Evolutionary conservation across 2,888 invertebrate genomes (phyloP).

Genomic region (Napeogenes sylphis): DNA sequence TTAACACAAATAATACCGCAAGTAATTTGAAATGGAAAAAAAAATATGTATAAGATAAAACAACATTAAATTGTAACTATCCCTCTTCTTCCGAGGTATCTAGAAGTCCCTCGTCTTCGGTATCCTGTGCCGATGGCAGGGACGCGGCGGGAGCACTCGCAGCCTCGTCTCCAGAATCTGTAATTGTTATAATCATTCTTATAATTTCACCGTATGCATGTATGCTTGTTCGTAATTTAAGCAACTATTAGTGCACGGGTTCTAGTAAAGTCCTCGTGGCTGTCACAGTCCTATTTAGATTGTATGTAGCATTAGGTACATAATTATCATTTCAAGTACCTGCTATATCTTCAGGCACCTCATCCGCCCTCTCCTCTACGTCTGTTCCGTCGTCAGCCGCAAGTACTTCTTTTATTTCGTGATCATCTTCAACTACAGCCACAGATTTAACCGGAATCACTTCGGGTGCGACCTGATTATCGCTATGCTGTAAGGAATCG

Average conservation of each 20-base stretch:
- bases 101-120: constrained; percentile 24
- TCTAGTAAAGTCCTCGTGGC: too few relatives aligned
- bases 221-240: too few relatives aligned
- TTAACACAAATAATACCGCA: too few relatives aligned
- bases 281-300: too few relatives aligned
- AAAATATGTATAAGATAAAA: too few relatives aligned
- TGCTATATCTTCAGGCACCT: constrained; percentile 45
- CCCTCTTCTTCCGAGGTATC: constrained; percentile 23
- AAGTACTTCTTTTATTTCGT: constrained; percentile 28
- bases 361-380: constrained; percentile 30
- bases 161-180: constrained; percentile 35
- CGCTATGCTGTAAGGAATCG: neutral
- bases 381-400: constrained; percentile 21
- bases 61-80: neutral
- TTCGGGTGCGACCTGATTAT: constrained; percentile 36
- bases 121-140: constrained; percentile 40
- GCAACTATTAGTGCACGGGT: too few relatives aligned
- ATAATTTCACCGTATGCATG: too few relatives aligned
- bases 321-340: constrained; percentile 29
- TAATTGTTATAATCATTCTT: constrained; percentile 23
- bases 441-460: constrained; percentile 31
- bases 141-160: constrained; percentile 39
- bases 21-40: too few relatives aligned
- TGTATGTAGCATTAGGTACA: neutral
- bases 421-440: constrained; percentile 13